A percentile compares a stretch with the other conserved stretches of the same genome.
These are phyloP conservation scores for Phyllotreta cruciferae DNA, from an alignment of 2,888 invertebrate genomes.

Conservation along the genomic window DNA sequence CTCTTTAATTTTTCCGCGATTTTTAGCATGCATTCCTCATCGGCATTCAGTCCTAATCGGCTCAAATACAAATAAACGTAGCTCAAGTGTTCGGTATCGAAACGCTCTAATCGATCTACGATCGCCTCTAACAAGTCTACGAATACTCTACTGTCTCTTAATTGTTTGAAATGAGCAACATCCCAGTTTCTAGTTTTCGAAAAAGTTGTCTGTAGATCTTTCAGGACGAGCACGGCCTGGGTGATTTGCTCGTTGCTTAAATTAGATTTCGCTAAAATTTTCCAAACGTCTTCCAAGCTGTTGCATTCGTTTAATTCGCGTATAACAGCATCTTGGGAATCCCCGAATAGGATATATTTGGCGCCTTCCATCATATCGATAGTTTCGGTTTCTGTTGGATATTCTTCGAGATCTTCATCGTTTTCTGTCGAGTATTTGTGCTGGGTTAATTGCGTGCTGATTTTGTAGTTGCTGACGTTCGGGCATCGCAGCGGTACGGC, in stretches of 20 bases:
- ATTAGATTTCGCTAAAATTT: conserved; percentile 50
- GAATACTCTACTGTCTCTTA: conserved; percentile 52
- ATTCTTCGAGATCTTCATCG: conserved; percentile 31
- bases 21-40: conserved; percentile 53
- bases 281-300: conserved; percentile 57
- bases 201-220: conserved; percentile 57
- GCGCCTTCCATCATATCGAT: conserved; percentile 16
- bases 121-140: conserved; percentile 49
- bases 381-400: conserved; percentile 27
- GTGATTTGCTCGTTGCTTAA: conserved; percentile 42
- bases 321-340: conserved; percentile 49
- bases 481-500: conserved; percentile 1
- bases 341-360: conserved; percentile 40
- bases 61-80: conserved; percentile 61
- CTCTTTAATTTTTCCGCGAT: conserved; percentile 54
- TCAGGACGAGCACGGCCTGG: conserved; percentile 56
- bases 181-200: conserved; percentile 40
- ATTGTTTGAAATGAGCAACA: conserved; percentile 39
- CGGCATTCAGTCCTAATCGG: conserved; percentile 59
- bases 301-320: conserved; percentile 51
- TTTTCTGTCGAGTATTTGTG: conserved; percentile 28
- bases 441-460: conserved; percentile 17
- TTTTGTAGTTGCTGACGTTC: conserved; percentile 1
- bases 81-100: conserved; percentile 58
- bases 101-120: conserved; percentile 48